Percentiles rank a stretch among this genome's conserved stretches.
phyloP scores from a whole-genome alignment of 2,888 invertebrate genomes.

The Pachymerium ferrugineum region DNA sequence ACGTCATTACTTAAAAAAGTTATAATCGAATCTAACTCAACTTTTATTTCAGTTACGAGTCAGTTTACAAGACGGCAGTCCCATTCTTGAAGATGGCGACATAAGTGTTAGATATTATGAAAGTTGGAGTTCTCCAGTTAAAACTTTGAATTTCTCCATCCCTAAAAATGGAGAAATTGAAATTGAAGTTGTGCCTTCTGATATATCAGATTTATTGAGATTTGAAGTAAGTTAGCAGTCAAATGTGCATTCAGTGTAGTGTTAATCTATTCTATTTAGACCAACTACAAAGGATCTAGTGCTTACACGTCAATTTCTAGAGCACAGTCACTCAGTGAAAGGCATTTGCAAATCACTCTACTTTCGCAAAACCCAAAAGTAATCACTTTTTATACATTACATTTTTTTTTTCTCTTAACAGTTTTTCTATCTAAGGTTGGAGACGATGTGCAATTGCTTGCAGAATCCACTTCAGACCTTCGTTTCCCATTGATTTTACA shows the following conservation, averaged over 20 bases:
- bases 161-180: conserved; percentile 37
- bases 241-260: not conserved
- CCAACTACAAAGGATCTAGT: conserved; percentile 31
- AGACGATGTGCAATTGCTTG: conserved; percentile 37
- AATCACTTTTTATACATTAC: not conserved
- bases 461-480: conserved; percentile 37
- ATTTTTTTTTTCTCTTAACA: not conserved
- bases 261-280: not conserved
- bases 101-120: conserved; percentile 37
- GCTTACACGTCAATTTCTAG: conserved; percentile 34
- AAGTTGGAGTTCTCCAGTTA: conserved; percentile 35
- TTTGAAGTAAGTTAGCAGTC: conserved; percentile 27
- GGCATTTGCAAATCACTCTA: conserved; percentile 37
- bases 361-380: conserved; percentile 37
- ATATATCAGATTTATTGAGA: conserved; percentile 27
- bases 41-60: conserved; percentile 36
- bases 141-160: conserved; percentile 35
- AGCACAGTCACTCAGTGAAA: conserved; percentile 39
- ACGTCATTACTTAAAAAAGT: conserved; percentile 40
- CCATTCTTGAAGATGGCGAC: conserved; percentile 37
- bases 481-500: conserved; percentile 17
- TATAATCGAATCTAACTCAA: not conserved
- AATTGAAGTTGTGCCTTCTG: conserved; percentile 38
- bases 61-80: conserved; percentile 39
- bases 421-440: conserved; percentile 33